Conservation (phyloP, 1,140 invertebrate species). For the Bombus sylvicola region DNA sequence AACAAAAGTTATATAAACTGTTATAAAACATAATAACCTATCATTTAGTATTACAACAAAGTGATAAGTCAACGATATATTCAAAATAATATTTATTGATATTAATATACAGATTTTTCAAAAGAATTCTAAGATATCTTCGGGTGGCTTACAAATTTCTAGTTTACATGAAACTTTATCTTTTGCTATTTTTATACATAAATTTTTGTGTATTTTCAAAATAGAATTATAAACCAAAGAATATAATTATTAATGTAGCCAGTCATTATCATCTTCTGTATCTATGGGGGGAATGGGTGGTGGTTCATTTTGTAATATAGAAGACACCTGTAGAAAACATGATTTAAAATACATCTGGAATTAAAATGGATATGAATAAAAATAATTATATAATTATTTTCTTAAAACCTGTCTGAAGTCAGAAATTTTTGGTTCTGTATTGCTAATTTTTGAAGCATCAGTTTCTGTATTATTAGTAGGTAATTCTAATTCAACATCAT, state of each 20-base stretch:
- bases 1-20: background rate
- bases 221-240: conserved; percentile 7
- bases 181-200: background rate
- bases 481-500: background rate
- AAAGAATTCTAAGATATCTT: background rate
- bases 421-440: background rate
- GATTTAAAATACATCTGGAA: background rate
- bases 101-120: background rate
- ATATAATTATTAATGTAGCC: conserved; percentile 16
- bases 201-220: background rate
- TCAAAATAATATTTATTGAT: conserved; percentile 28
- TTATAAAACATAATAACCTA: background rate
- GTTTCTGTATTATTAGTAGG: background rate
- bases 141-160: background rate
- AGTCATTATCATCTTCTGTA: conserved; percentile 39
- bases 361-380: background rate
- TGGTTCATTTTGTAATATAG: conserved; percentile 67
- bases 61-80: background rate
- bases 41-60: background rate
- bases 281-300: conserved; percentile 74
- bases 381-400: conserved; percentile 16
- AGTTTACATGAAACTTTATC: background rate
- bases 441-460: background rate
- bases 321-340: conserved; percentile 60
- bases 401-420: background rate